These are phyloP conservation scores for Corella eumyota DNA, from an alignment of 23 tunicate species.

Conservation along the genomic window DNA sequence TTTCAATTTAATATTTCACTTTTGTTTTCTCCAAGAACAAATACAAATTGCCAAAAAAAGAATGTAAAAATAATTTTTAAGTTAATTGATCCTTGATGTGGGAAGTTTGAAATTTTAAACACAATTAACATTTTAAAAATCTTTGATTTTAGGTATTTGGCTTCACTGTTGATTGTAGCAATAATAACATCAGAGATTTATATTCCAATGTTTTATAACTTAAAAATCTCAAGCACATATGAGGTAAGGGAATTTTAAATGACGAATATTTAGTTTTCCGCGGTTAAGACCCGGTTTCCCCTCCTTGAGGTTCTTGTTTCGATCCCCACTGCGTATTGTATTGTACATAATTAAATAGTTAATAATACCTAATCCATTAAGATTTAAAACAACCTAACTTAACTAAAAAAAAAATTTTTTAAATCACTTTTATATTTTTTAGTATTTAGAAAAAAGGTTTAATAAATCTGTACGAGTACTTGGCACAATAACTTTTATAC, in stretches of 20 bases:
- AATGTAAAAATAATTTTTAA: no score
- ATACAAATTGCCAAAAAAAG: no score
- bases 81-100: no score
- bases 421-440: no score
- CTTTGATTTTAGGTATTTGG: slow-evolving; percentile 46
- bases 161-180: slow-evolving; percentile 33
- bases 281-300: not conserved
- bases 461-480: slow-evolving; percentile 25
- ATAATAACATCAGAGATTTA: slow-evolving; percentile 45
- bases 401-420: no score
- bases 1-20: no score
- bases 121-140: no score
- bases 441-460: slow-evolving; percentile 65
- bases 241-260: slow-evolving; percentile 25
- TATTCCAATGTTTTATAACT: slow-evolving; percentile 52
- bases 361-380: no score
- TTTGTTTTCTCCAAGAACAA: no score
- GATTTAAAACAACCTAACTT: no score
- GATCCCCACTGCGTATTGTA: not conserved
- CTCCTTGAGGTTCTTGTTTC: not conserved
- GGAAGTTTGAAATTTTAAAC: no score
- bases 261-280: not conserved
- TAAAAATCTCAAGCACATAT: slow-evolving; percentile 80
- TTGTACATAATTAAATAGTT: no score
- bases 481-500: slow-evolving; percentile 17